Conservation (phyloP, 23 tunicate species). For the Ascidia mentula region DNA sequence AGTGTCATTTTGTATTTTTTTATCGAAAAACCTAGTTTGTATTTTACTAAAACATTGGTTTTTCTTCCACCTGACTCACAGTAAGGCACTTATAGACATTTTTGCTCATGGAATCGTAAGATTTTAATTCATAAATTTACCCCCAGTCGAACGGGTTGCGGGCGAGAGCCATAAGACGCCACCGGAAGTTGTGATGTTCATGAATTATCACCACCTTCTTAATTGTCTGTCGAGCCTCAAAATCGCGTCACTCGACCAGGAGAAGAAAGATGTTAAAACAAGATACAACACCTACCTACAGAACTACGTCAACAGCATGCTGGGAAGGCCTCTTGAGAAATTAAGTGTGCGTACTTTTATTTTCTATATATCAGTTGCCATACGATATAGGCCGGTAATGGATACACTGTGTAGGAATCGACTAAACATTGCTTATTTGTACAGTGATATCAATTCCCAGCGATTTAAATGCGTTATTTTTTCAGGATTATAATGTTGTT, state of each 20-base stretch:
- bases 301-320: conserved; percentile 63
- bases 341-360: conserved; percentile 59
- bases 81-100: no score
- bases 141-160: conserved; percentile 43
- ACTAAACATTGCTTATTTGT: no score
- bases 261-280: conserved; percentile 55
- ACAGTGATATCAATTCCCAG: no score
- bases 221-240: conserved; percentile 71
- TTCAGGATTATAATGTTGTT: no score
- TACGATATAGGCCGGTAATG: no score
- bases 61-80: no score
- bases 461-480: no score
- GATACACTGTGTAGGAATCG: no score
- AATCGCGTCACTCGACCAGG: conserved; percentile 76
- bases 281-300: conserved; percentile 57
- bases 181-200: conserved; percentile 89
- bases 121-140: not conserved
- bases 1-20: no score
- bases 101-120: not conserved
- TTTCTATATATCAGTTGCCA: not conserved
- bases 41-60: no score
- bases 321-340: conserved; percentile 95
- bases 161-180: conserved; percentile 85
- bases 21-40: no score
- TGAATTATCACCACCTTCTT: conserved; percentile 85